A percentile compares a stretch with the other conserved stretches of the same genome.
Conservation (phyloP, 1,140 invertebrate species). For the Gyrodactylus salaris region DNA sequence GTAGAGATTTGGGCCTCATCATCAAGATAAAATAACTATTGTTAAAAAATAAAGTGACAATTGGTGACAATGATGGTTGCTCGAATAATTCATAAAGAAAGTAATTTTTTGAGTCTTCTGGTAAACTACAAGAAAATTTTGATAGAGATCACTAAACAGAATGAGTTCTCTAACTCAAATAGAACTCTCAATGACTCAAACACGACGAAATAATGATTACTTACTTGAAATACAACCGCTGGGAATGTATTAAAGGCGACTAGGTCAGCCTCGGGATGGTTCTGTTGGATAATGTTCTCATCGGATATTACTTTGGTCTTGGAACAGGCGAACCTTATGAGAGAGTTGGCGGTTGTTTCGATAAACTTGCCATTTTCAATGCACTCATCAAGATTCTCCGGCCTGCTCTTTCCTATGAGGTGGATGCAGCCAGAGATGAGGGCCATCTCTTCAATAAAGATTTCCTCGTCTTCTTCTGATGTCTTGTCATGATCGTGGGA, state of each 20-base stretch:
- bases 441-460: slow-evolving; percentile 80
- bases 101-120: too few species aligned
- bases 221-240: background rate
- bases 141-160: too few species aligned
- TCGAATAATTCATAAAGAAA: too few species aligned
- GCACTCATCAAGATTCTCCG: slow-evolving; percentile 26
- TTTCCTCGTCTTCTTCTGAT: slow-evolving; percentile 30
- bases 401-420: slow-evolving; percentile 37
- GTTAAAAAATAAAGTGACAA: too few species aligned
- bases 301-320: background rate
- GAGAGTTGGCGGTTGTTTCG: background rate
- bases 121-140: too few species aligned
- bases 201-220: too few species aligned
- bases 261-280: background rate
- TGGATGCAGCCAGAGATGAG: slow-evolving; percentile 57
- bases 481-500: background rate
- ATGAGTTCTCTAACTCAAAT: too few species aligned
- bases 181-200: background rate
- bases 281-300: background rate
- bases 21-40: too few species aligned
- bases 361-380: background rate
- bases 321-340: background rate
- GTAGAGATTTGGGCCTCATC: too few species aligned
- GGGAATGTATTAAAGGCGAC: background rate
- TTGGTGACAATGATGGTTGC: too few species aligned